Evolutionary conservation across 2,888 invertebrate species (phyloP).

Genomic region (Tolmerus cingulatus): DNA sequence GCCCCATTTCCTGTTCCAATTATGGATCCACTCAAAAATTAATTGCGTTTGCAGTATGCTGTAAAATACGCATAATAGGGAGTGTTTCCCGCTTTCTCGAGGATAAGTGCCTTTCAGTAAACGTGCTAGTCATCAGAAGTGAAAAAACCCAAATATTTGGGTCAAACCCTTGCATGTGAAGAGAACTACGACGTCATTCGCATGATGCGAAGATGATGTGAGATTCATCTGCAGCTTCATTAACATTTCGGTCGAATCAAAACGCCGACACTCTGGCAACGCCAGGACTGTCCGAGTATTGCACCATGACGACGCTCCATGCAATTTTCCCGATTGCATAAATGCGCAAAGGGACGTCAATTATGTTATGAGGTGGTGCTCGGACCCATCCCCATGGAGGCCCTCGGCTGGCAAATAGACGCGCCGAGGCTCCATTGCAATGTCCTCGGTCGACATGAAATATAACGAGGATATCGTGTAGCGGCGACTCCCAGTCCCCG

Average conservation of each 20-base stretch:
- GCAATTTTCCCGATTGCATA: conserved; percentile 36
- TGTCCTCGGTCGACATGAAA: conserved; percentile 3
- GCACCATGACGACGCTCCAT: background rate
- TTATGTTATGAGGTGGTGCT: background rate
- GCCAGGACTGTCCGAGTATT: background rate
- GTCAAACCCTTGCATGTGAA: background rate
- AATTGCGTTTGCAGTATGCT: background rate
- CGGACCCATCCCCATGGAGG: background rate
- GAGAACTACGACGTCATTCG: background rate
- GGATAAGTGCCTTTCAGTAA: background rate
- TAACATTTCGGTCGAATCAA: background rate
- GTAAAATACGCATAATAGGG: background rate
- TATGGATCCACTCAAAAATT: background rate
- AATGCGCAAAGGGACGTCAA: conserved; percentile 26
- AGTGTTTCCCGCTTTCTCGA: background rate
- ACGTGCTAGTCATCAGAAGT: background rate
- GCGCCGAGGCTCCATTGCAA: background rate
- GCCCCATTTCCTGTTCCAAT: background rate
- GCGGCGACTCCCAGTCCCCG: background rate
- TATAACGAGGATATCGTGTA: background rate
- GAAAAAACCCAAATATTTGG: background rate
- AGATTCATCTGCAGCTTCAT: background rate
- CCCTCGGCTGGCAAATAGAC: background rate
- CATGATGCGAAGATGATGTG: background rate
- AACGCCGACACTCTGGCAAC: conserved; percentile 12